Conservation (phyloP, 2,113 vertebrate genomes). For the Lophura nycthemera region DNA sequence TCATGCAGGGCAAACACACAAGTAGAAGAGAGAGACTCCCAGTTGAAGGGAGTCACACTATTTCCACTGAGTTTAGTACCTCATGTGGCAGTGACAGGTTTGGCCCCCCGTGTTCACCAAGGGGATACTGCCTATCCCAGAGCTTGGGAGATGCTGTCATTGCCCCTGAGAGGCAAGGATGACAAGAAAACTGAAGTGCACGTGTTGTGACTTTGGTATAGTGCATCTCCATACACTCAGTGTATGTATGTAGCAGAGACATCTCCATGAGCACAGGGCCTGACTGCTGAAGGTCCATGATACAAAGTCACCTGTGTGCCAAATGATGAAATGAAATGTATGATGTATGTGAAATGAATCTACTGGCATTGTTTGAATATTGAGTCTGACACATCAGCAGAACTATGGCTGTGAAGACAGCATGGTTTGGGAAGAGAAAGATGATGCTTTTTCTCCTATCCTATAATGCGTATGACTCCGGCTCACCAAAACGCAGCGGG, state of each 20-base stretch:
- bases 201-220: not conserved
- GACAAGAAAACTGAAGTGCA: not conserved
- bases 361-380: not conserved
- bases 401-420: not conserved
- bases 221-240: fast-evolving
- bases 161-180: not conserved
- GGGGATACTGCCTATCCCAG: not conserved
- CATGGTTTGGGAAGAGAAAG: not conserved
- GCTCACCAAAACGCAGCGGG: not conserved
- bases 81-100: not conserved
- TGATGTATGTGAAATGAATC: not conserved
- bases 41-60: not conserved
- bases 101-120: not conserved
- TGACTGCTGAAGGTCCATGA: fast-evolving
- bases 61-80: not conserved
- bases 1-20: not conserved
- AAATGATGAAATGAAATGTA: not conserved
- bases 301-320: not conserved
- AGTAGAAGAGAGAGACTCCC: not conserved
- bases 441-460: not conserved
- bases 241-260: fast-evolving
- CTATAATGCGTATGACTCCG: fast-evolving
- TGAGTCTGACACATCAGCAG: not conserved
- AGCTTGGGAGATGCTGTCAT: not conserved
- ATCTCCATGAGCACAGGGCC: not conserved